Evolutionary conservation across 2,797 vertebrate species (phyloP), one percentile per base, ranked within the genome.

Genomic region (Atherinosoma microstoma): DNA sequence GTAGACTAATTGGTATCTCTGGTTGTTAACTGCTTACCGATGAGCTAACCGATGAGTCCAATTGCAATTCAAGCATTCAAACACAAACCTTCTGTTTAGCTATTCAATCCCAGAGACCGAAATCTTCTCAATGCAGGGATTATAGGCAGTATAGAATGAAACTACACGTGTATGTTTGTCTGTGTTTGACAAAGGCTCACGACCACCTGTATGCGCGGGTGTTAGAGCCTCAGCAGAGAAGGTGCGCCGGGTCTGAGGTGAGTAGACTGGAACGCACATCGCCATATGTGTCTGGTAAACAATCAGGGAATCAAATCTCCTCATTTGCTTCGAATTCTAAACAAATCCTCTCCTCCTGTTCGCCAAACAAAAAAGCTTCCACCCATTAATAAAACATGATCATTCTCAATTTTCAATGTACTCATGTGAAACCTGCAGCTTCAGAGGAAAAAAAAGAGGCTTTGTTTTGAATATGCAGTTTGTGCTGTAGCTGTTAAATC

Each of bases 351-450:
- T 3, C 73, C 67, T 80, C 74, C 77, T 59, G 59, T 73, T 74
- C 13, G 12, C 66, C 62, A 45, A 75, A 84, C 67, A 58, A 45
- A 74, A 77, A 16, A 51, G 15, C 65, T 56, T 58, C 61, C 36
- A 12, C 13, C 56, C 51, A 68, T 84, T 75, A 78, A 75, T 74
- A 70, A 84, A 85, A 79, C 73, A 75, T 54, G 68, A 77, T 64
- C 62, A 10, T 5, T 22, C 32, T 67, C 61, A 32, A 45, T 79
- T 51, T 71, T 6, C 54, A 32, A 11, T 0, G 68, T 45, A 32
- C 68, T 29, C 70, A 15, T 24, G 63, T 70, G 73, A 81, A 71
- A 75, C 58, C 27, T 32, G 9, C 64, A 13, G 53, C 58, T 40
- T 10, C n/a, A 2, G 34, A 29, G n/a, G 12, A 58, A 20, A 34